Percentiles rank a stretch among this genome's conserved stretches.
Evolutionary conservation across 2,797 vertebrate species (phyloP).

Genomic region (Schizopygopsis malacanthus): DNA sequence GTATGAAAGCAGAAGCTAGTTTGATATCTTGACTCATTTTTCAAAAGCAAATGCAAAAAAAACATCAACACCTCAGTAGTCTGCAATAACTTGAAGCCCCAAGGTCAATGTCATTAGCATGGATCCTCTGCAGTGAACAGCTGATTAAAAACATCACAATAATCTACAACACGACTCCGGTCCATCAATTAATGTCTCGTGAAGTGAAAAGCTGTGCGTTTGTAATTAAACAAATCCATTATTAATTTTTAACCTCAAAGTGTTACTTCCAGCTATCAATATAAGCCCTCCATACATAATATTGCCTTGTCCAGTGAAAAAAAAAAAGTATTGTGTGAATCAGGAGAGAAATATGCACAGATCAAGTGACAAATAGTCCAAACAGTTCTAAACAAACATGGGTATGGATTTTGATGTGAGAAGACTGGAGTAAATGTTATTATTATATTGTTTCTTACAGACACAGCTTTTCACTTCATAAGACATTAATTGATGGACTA

Average conservation of each 20-base stretch:
- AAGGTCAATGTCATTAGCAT: constrained; percentile 20
- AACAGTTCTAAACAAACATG: background rate
- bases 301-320: background rate
- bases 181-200: background rate
- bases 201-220: background rate
- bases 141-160: background rate
- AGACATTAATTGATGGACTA: background rate
- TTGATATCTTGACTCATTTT: constrained; percentile 25
- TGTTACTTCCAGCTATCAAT: background rate
- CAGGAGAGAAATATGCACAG: background rate
- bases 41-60: constrained; percentile 14
- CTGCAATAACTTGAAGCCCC: background rate
- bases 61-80: background rate
- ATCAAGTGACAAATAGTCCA: background rate
- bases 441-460: background rate
- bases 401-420: background rate
- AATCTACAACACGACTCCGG: background rate
- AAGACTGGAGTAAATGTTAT: background rate
- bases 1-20: constrained; percentile 5
- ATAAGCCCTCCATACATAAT: background rate
- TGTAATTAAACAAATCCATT: too few species aligned
- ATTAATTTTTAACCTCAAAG: background rate
- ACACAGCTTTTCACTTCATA: background rate
- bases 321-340: background rate
- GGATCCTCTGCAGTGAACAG: background rate